Conservation (phyloP, 64 coral and sea anemone genomes). For the Hydrozoanthus tunicans region DNA sequence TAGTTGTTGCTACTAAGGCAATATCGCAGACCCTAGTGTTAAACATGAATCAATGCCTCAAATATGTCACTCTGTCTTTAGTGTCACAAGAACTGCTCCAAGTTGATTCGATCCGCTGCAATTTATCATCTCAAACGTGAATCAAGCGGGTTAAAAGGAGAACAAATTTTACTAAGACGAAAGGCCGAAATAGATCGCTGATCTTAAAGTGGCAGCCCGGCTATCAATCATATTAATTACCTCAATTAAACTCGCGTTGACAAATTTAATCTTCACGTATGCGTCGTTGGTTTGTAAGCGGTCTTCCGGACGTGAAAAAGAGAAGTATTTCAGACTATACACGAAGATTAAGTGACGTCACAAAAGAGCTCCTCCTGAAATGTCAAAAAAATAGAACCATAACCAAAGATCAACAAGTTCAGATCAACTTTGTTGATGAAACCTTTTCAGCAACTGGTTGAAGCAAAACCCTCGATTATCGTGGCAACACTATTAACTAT, state of each 20-base stretch:
- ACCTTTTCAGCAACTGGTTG: not conserved
- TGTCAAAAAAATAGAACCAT: not conserved
- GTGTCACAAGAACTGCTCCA: too few species aligned
- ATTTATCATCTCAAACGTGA: too few species aligned
- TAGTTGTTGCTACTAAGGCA: too few species aligned
- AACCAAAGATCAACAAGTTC: not conserved
- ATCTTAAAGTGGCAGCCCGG: not conserved
- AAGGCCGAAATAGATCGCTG: not conserved
- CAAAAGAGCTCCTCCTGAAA: not conserved
- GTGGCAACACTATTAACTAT: too few species aligned
- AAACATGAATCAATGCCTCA: too few species aligned
- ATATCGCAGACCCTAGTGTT: too few species aligned
- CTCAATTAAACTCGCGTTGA: not conserved
- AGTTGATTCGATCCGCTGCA: too few species aligned
- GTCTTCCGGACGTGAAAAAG: not conserved
- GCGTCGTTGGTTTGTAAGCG: not conserved
- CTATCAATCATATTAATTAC: constrained; percentile 18
- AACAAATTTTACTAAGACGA: not conserved
- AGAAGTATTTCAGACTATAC: too few species aligned
- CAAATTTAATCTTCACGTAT: constrained; percentile 21
- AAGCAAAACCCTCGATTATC: not conserved
- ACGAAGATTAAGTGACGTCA: not conserved
- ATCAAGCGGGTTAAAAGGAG: not conserved
- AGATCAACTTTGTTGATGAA: not conserved
- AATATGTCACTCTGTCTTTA: too few species aligned